Percentiles rank a stretch among this genome's conserved stretches.
phyloP scores from a whole-genome alignment of 2,888 invertebrate genomes.

The Drosophila stalkeri region DNA sequence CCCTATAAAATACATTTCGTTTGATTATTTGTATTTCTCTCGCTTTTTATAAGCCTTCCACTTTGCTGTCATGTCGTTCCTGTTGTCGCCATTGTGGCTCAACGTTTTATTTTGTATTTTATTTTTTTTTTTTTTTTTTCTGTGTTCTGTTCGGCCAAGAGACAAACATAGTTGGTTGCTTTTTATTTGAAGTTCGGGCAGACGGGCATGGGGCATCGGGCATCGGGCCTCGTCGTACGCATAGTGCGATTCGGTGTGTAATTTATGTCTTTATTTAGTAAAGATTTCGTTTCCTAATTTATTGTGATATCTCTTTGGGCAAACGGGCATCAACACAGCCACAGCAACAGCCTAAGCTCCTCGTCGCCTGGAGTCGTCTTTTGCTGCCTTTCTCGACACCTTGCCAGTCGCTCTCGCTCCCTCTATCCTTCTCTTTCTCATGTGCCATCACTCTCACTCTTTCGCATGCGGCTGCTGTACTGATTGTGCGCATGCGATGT shows the following conservation, averaged over 20 bases:
- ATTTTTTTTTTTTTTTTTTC: conserved; percentile 19
- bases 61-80: conserved; percentile 55
- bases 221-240: conserved; percentile 50
- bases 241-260: conserved; percentile 82
- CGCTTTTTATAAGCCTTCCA: conserved; percentile 73
- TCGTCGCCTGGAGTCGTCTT: conserved; percentile 16
- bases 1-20: conserved; percentile 85
- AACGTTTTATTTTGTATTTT: conserved; percentile 53
- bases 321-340: conserved; percentile 63
- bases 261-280: conserved; percentile 85
- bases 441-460: conserved; percentile 40
- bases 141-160: conserved; percentile 54
- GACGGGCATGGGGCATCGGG: conserved; percentile 19
- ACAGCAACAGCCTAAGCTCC: conserved; percentile 25
- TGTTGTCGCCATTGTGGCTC: conserved; percentile 77
- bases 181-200: conserved; percentile 62
- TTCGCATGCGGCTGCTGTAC: conserved; percentile 45
- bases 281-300: conserved; percentile 85
- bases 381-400: conserved; percentile 67
- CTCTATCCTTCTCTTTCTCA: neutral
- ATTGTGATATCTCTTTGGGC: conserved; percentile 83
- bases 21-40: conserved; percentile 81
- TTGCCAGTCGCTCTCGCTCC: conserved; percentile 23
- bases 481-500: conserved; percentile 83
- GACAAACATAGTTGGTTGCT: conserved; percentile 66